Percentiles rank a stretch among this genome's conserved stretches.
These are phyloP conservation scores for Lathronympha strigana DNA, from an alignment of 2,888 invertebrate genomes.

Conservation along the genomic window DNA sequence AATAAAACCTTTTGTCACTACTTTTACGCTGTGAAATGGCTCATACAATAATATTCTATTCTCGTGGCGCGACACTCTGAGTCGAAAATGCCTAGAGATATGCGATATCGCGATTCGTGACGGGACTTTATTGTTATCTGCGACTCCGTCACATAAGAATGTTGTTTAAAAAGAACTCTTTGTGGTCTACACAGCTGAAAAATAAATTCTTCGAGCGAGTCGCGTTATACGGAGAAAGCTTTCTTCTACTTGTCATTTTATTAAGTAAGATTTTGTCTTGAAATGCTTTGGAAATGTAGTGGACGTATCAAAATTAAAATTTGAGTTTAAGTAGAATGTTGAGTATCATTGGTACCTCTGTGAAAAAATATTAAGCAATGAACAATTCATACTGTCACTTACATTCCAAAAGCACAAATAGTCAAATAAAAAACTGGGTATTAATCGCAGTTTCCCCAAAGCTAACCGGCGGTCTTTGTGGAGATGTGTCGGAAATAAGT, in stretches of 20 bases:
- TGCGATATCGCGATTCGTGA: conserved; percentile 51
- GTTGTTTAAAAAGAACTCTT: conserved; percentile 45
- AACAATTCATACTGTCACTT: background rate
- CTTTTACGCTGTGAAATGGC: conserved; percentile 47
- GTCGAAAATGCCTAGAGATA: conserved; percentile 50
- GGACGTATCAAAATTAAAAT: background rate
- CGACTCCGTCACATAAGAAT: conserved; percentile 46
- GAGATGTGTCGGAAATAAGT: conserved; percentile 17
- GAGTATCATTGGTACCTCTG: background rate
- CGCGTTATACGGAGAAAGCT: conserved; percentile 37
- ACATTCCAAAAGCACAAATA: background rate
- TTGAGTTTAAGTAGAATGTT: background rate
- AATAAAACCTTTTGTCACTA: conserved; percentile 53
- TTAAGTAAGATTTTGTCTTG: conserved; percentile 15
- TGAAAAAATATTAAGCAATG: background rate
- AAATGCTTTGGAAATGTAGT: conserved; percentile 44
- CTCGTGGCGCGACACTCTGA: conserved; percentile 51
- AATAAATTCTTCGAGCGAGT: conserved; percentile 39
- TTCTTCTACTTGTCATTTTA: conserved; percentile 35
- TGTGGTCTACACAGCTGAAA: conserved; percentile 39
- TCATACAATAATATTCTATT: conserved; percentile 55
- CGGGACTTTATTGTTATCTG: conserved; percentile 51
- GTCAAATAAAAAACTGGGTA: conserved; percentile 43
- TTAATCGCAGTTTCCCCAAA: conserved; percentile 41
- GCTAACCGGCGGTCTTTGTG: conserved; percentile 16